Evolutionary conservation across 2,797 vertebrate genomes (phyloP).

Genomic region (Cyprinodon diabolis): DNA sequence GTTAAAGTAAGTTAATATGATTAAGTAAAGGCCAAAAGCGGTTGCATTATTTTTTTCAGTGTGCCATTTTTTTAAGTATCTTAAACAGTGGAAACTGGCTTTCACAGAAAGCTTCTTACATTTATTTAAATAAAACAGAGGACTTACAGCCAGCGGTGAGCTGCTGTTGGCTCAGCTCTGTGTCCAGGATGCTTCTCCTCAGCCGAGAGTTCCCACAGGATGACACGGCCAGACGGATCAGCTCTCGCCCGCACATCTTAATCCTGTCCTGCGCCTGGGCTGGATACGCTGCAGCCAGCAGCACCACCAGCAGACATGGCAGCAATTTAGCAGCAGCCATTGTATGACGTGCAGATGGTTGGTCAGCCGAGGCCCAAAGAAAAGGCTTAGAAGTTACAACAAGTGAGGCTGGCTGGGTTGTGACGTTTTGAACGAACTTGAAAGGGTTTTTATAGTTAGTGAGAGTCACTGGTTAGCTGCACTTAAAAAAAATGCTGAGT

Average conservation of each 20-base stretch:
- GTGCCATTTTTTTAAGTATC: too few species aligned
- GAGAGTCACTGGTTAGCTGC: neutral
- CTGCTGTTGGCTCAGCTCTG: conserved; percentile 14
- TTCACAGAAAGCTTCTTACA: too few species aligned
- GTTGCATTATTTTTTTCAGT: too few species aligned
- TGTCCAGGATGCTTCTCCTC: conserved; percentile 50
- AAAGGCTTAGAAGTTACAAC: neutral
- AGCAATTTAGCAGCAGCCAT: conserved; percentile 63
- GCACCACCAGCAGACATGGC: conserved; percentile 57
- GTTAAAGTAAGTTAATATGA: too few species aligned
- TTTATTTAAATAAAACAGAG: neutral
- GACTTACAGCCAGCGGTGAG: conserved; percentile 48
- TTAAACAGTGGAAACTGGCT: neutral
- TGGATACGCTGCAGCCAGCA: conserved; percentile 40
- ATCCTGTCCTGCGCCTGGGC: conserved; percentile 69
- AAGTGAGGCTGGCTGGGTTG: neutral
- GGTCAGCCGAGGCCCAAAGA: neutral
- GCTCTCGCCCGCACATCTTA: conserved; percentile 79
- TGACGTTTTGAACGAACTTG: conserved; percentile 17
- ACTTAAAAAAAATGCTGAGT: conserved; percentile 26
- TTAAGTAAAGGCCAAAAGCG: too few species aligned
- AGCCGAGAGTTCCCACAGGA: conserved; percentile 74
- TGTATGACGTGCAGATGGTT: conserved; percentile 3
- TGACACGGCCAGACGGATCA: conserved; percentile 75
- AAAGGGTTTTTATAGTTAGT: conserved; percentile 44